Evolutionary conservation across 2,797 vertebrate species (phyloP).

Genomic region (Kryptolebias ocellatus): DNA sequence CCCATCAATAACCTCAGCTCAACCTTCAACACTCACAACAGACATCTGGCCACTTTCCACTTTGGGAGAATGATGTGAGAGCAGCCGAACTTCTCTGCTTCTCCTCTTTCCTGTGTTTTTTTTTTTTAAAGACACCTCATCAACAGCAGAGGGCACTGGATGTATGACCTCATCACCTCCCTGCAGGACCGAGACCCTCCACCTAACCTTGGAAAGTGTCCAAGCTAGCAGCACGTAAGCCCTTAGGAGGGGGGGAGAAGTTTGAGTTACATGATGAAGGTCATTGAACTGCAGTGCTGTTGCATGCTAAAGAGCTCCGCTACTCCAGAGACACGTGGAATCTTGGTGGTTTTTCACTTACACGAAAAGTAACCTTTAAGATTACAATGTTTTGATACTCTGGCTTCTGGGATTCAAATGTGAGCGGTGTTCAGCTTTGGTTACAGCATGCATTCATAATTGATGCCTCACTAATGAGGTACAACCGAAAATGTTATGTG

Average conservation of each 20-base stretch:
- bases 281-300: slow-evolving; percentile 38
- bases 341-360: slow-evolving; percentile 13
- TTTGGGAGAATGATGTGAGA: slow-evolving; percentile 22
- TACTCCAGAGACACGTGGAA: slow-evolving; percentile 23
- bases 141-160: slow-evolving; percentile 62
- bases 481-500: slow-evolving; percentile 31
- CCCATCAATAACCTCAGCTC: not conserved
- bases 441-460: slow-evolving; percentile 17
- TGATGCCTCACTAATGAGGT: slow-evolving; percentile 25
- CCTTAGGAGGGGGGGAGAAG: slow-evolving; percentile 42
- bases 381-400: slow-evolving; percentile 12
- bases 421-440: not conserved
- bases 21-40: slow-evolving; percentile 7
- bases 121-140: slow-evolving; percentile 50
- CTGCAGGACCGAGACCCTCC: slow-evolving; percentile 42
- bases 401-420: slow-evolving; percentile 19
- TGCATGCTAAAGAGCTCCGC: slow-evolving; percentile 57
- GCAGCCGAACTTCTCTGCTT: slow-evolving; percentile 16
- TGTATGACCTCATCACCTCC: slow-evolving; percentile 56
- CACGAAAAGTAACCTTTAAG: slow-evolving; percentile 9
- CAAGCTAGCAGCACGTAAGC: slow-evolving; percentile 50
- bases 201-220: slow-evolving; percentile 67
- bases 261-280: slow-evolving; percentile 61
- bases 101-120: slow-evolving; percentile 20
- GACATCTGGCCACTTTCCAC: slow-evolving; percentile 20